Conservation (phyloP, 2,797 vertebrate genomes). For the Spinus olivaceus region DNA sequence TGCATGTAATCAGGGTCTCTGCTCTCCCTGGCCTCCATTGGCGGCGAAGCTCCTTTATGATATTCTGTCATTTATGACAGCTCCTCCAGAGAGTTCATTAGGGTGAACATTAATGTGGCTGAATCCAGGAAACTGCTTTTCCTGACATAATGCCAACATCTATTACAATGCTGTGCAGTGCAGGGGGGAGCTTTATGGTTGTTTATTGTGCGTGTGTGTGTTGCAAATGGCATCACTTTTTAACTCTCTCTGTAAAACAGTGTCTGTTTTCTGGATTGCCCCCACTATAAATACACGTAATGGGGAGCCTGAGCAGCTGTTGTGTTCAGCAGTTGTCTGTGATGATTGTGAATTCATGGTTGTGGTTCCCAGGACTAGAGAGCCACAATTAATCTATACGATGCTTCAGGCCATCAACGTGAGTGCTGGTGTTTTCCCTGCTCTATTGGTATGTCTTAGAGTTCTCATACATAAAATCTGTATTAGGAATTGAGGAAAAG, state of each 20-base stretch:
- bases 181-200: neutral
- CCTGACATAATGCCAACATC: slow-evolving; percentile 29
- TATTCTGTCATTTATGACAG: slow-evolving; percentile 54
- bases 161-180: neutral
- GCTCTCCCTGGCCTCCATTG: slow-evolving; percentile 27
- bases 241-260: slow-evolving; percentile 10
- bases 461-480: neutral
- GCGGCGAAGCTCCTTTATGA: neutral
- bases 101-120: slow-evolving; percentile 53
- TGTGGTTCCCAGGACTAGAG: neutral
- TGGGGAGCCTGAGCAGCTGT: slow-evolving; percentile 17
- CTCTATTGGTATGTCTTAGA: neutral
- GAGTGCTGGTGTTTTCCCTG: neutral
- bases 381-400: neutral
- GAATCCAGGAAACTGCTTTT: slow-evolving; percentile 33
- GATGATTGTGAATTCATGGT: neutral
- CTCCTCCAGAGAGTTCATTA: slow-evolving; percentile 61
- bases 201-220: neutral
- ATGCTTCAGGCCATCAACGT: neutral
- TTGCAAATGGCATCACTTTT: slow-evolving; percentile 20
- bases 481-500: neutral
- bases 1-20: neutral
- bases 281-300: slow-evolving; percentile 26
- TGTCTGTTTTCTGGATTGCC: neutral
- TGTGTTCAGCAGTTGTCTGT: neutral